Evolutionary conservation across 2,888 invertebrate species (phyloP).

Genomic region (Tiliacea citrago): DNA sequence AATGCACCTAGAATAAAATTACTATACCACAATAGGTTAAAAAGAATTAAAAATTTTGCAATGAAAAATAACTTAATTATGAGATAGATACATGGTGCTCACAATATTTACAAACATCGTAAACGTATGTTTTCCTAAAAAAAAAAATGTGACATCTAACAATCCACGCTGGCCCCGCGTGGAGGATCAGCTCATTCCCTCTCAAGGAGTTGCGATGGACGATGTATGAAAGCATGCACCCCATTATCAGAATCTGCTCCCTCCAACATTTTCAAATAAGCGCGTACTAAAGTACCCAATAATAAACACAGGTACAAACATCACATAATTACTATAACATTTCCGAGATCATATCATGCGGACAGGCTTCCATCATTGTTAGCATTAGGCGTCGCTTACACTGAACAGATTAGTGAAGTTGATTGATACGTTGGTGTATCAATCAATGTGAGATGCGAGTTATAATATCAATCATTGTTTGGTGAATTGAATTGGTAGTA

Average conservation of each 20-base stretch:
- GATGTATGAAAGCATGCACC: neutral
- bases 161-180: neutral
- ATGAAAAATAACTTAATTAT: too few relatives aligned
- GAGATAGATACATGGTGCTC: too few relatives aligned
- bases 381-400: conserved; percentile 32
- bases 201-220: neutral
- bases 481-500: neutral
- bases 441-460: conserved; percentile 25
- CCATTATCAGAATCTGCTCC: neutral
- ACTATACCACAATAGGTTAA: too few relatives aligned
- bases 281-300: neutral
- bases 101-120: too few relatives aligned
- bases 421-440: conserved; percentile 50
- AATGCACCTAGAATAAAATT: too few relatives aligned
- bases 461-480: conserved; percentile 36
- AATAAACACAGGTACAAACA: conserved; percentile 41
- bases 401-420: conserved; percentile 41
- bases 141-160: neutral
- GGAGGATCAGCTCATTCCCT: neutral
- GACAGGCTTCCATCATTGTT: conserved; percentile 54
- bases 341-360: conserved; percentile 57
- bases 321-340: conserved; percentile 68
- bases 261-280: neutral
- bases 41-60: too few relatives aligned
- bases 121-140: too few relatives aligned